Evolutionary conservation across 2,888 invertebrate species (phyloP), one percentile per base, ranked within the genome.

Genomic region (Troides oblongomaculatus): DNA sequence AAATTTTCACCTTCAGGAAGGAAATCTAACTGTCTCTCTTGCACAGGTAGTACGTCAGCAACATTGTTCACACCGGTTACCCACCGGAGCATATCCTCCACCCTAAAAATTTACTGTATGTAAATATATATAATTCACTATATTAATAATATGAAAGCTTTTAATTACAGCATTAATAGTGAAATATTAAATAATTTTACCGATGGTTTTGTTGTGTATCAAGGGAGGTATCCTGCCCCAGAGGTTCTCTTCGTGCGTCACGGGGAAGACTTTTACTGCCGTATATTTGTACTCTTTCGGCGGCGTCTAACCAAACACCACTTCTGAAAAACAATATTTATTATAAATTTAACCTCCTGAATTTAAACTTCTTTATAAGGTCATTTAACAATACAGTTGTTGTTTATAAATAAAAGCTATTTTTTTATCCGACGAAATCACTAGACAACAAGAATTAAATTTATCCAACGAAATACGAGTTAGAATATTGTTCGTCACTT

Each of bases 231-330:
- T 96, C 97, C 88, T 97, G 97, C 0, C 97, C 97, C 66, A 97
- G 84, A 0, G 97, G 97, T 82, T 97, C 97, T 80, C 96, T 96
- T 62, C 97, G 92, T 70, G 96, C 95, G 81, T 97, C 97, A 71
- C 97, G 91, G 0, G 97, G 97, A 74, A 97, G 90, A 65, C 97
- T 97, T 75, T 96, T 95, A 77, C 94, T 94, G 78, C 90, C 93
- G 70, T 93, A 93, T 70, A 84, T 89, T 80, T 94, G 94, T 53
- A 92, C 88, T 77, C 95, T 93, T 75, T 97, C 97, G 0, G 96
- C 96, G 23, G 97, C 97, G 82, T 97, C 97, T 76, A 96, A 94
- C 97, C 97, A 98, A 72, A 89, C 81, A 5, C 95, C 94, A 78
- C 94, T 94, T 69, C 94, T 94, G 79, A 3, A 84, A 82, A 50